Percentiles rank a stretch among this genome's conserved stretches.
phyloP scores from a whole-genome alignment of 1,140 invertebrate genomes.

The Eubasilissa regina region DNA sequence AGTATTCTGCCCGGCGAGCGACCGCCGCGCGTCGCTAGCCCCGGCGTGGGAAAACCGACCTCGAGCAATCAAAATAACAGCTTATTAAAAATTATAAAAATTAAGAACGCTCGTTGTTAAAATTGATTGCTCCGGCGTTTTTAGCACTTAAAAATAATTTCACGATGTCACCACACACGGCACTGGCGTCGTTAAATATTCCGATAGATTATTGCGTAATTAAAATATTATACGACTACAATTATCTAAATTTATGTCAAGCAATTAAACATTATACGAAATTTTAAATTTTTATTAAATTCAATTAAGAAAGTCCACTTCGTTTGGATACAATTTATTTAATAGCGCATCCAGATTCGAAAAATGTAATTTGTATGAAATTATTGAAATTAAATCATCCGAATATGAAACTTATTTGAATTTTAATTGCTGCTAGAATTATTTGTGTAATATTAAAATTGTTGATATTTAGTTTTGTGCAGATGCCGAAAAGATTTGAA shows the following conservation, averaged over 20 bases:
- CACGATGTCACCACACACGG: neutral
- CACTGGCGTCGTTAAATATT: conserved; percentile 15
- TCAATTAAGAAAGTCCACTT: conserved; percentile 12
- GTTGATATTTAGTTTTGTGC: too few species aligned
- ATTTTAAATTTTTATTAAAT: neutral
- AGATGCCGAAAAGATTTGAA: too few species aligned
- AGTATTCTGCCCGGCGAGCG: neutral
- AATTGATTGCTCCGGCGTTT: neutral
- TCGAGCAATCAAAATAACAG: neutral
- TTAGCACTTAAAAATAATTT: neutral
- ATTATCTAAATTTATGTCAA: conserved; percentile 6
- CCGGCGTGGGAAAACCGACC: conserved; percentile 2
- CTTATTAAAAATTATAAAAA: neutral
- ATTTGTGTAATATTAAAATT: too few species aligned
- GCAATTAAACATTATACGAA: conserved; percentile 18
- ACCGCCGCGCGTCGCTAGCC: too few species aligned
- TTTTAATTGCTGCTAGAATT: conserved; percentile 1
- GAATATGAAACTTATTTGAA: conserved; percentile 12
- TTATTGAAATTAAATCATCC: conserved; percentile 1
- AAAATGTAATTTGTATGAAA: conserved; percentile 18
- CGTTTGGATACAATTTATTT: conserved; percentile 4
- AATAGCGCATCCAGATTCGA: neutral
- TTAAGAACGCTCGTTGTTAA: conserved; percentile 1
- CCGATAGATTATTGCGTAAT: neutral
- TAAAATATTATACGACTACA: conserved; percentile 17